Evolutionary conservation across 2,797 vertebrate genomes (phyloP).

Genomic region (Sebastes minor): DNA sequence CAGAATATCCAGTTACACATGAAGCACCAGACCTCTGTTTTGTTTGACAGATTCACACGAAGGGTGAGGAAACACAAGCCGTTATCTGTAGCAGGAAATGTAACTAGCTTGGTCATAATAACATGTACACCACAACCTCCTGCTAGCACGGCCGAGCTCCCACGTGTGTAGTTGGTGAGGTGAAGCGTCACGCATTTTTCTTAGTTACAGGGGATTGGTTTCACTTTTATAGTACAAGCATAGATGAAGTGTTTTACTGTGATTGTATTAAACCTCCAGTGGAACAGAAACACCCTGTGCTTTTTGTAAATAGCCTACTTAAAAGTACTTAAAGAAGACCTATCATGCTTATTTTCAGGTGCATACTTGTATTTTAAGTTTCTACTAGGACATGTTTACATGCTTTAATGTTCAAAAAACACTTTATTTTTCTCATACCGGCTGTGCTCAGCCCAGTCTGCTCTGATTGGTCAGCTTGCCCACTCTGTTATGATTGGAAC

Average conservation of each 20-base stretch:
- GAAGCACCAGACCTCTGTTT: slow-evolving; percentile 38
- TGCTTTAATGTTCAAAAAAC: too few species aligned
- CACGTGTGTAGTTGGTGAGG: neutral
- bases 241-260: neutral
- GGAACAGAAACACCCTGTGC: neutral
- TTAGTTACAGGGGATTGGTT: neutral
- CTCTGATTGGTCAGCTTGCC: too few species aligned
- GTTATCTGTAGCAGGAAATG: slow-evolving; percentile 72
- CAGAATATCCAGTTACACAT: slow-evolving; percentile 66
- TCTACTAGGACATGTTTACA: too few species aligned
- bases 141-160: slow-evolving; percentile 14
- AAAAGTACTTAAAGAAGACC: too few species aligned
- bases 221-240: neutral
- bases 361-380: too few species aligned
- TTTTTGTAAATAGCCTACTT: neutral
- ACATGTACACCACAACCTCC: slow-evolving; percentile 24
- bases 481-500: too few species aligned
- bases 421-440: too few species aligned
- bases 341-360: too few species aligned
- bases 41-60: slow-evolving; percentile 59
- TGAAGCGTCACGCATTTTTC: neutral
- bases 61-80: slow-evolving; percentile 60
- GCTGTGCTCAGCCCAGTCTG: too few species aligned
- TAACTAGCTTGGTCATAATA: slow-evolving; percentile 54
- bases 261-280: neutral